Evolutionary conservation across 1,140 invertebrate species (phyloP).

Genomic region (Bathynomus jamesi): DNA sequence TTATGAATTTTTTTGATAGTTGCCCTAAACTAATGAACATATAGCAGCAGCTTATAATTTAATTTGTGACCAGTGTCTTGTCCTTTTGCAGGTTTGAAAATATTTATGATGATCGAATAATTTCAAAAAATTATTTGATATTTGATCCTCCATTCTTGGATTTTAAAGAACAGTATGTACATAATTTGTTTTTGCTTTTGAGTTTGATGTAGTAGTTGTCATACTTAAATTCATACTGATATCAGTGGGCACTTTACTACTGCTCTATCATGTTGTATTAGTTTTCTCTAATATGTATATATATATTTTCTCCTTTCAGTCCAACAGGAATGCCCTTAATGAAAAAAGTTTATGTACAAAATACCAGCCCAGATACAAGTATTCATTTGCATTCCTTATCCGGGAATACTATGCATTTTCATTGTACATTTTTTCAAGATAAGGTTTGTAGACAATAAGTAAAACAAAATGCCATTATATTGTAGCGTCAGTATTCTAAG

Average conservation of each 20-base stretch:
- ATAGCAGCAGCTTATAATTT: background rate
- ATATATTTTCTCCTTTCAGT: too few species aligned
- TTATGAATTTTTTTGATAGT: background rate
- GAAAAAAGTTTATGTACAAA: constrained; percentile 68
- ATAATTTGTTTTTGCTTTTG: too few species aligned
- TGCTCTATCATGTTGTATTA: too few species aligned
- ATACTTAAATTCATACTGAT: too few species aligned
- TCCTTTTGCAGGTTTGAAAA: background rate
- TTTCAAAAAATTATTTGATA: constrained; percentile 44
- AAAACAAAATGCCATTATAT: too few species aligned
- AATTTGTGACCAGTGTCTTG: background rate
- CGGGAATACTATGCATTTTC: constrained; percentile 77
- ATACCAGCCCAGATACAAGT: constrained; percentile 63
- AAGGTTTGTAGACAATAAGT: constrained; percentile 57
- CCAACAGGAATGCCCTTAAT: constrained; percentile 72
- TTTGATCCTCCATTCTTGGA: constrained; percentile 58
- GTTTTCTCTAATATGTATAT: too few species aligned
- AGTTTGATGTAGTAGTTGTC: constrained; percentile 37
- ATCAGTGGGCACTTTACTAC: too few species aligned
- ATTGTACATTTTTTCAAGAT: constrained; percentile 85
- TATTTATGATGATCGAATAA: background rate
- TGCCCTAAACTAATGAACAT: background rate
- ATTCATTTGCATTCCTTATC: constrained; percentile 79
- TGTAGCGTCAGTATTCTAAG: background rate
- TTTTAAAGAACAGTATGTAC: constrained; percentile 58